These are phyloP conservation scores for Schizothorax lantsangensis DNA, from an alignment of 2,797 vertebrate species.

Conservation along the genomic window DNA sequence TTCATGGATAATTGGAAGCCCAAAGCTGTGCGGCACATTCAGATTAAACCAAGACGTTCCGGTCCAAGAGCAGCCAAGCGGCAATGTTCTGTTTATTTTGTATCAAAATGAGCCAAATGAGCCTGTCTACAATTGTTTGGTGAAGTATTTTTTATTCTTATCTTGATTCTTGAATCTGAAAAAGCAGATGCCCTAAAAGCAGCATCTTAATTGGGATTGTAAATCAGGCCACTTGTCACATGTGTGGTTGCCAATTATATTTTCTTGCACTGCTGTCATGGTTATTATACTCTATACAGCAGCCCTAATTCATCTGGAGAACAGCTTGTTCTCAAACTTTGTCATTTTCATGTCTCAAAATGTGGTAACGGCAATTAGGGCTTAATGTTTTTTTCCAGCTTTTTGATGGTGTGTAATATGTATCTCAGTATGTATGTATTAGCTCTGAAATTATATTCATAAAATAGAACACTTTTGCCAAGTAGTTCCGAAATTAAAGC, in stretches of 20 bases:
- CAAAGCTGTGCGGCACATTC: conserved; percentile 7
- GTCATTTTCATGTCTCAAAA: background rate
- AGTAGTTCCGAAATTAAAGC: background rate
- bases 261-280: background rate
- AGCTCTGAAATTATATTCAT: background rate
- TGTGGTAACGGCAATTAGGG: background rate
- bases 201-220: background rate
- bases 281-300: background rate
- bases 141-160: conserved; percentile 7
- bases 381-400: background rate
- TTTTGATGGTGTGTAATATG: background rate
- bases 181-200: background rate
- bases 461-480: background rate
- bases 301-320: conserved; percentile 1
- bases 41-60: conserved; percentile 10
- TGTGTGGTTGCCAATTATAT: background rate
- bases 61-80: conserved; percentile 20
- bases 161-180: background rate
- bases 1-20: conserved; percentile 25
- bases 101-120: conserved; percentile 8
- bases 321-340: background rate
- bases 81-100: conserved; percentile 22
- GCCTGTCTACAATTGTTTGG: conserved; percentile 11
- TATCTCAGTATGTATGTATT: background rate
- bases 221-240: background rate